Conservation (phyloP, 1,140 invertebrate species). For the Philotrypesis tridentata region DNA sequence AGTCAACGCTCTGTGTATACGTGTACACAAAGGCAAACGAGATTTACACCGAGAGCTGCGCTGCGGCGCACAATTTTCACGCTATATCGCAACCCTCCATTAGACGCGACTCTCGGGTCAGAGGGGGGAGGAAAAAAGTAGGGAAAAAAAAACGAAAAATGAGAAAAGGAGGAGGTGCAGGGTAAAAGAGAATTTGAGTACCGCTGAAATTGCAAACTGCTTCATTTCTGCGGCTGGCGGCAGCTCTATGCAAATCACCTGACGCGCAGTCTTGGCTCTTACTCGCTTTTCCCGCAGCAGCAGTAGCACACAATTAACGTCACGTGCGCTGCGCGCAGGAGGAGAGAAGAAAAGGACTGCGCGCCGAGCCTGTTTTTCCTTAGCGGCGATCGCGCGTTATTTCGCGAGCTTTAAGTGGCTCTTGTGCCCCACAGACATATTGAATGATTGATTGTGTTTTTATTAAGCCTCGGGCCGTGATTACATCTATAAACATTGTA, state of each 20-base stretch:
- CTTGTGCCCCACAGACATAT: too few species aligned
- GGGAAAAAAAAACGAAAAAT: background rate
- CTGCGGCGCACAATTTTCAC: background rate
- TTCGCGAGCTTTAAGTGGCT: background rate
- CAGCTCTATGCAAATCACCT: constrained; percentile 13
- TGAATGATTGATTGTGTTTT: too few species aligned
- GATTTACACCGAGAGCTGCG: background rate
- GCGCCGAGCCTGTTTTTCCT: background rate
- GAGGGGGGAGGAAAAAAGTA: too few species aligned
- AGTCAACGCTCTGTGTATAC: too few species aligned
- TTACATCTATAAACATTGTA: too few species aligned
- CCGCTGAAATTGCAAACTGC: constrained; percentile 10
- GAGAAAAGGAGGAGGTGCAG: too few species aligned
- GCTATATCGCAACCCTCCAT: background rate
- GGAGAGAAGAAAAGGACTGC: background rate
- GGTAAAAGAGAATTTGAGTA: constrained; percentile 10
- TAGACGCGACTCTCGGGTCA: background rate
- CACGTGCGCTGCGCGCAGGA: background rate
- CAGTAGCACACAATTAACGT: constrained; percentile 24
- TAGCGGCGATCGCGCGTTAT: constrained; percentile 5
- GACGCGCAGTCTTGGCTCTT: background rate
- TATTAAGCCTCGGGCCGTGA: too few species aligned
- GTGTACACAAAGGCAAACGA: background rate
- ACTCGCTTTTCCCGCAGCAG: background rate
- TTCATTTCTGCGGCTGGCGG: constrained; percentile 17